These are phyloP conservation scores for Odocoileus hemionus DNA, from an alignment of 2,113 vertebrate genomes.

Conservation along the genomic window DNA sequence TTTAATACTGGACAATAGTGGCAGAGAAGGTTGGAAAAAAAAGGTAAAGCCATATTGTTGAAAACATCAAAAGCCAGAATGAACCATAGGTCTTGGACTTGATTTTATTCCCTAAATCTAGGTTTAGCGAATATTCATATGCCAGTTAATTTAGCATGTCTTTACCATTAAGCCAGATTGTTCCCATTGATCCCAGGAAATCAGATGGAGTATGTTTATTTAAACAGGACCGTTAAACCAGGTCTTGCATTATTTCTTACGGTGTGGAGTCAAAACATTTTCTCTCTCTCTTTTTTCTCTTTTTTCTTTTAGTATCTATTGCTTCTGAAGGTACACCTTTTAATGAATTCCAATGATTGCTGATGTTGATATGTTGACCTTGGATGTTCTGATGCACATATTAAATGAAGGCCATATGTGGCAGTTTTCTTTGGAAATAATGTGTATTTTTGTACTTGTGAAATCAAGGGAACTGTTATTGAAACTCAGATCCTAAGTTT, in stretches of 20 bases:
- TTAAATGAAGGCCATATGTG: slow-evolving; percentile 48
- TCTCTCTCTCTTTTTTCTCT: not conserved
- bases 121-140: not conserved
- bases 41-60: not conserved
- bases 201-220: not conserved
- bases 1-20: not conserved
- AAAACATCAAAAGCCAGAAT: not conserved
- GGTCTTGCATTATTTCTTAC: not conserved
- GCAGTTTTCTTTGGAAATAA: slow-evolving; percentile 57
- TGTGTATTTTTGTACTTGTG: slow-evolving; percentile 48
- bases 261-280: not conserved
- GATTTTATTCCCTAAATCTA: not conserved
- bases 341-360: not conserved
- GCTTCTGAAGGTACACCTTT: not conserved
- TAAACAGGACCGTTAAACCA: not conserved
- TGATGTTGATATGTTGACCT: slow-evolving; percentile 46
- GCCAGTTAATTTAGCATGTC: not conserved
- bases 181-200: not conserved
- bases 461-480: slow-evolving; percentile 24
- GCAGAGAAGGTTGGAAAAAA: not conserved
- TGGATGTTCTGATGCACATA: slow-evolving; percentile 29
- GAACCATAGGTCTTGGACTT: not conserved
- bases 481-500: slow-evolving; percentile 38
- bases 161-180: not conserved
- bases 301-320: not conserved